Conservation (phyloP, 2,113 vertebrate genomes). For the Xenopus laevis region DNA sequence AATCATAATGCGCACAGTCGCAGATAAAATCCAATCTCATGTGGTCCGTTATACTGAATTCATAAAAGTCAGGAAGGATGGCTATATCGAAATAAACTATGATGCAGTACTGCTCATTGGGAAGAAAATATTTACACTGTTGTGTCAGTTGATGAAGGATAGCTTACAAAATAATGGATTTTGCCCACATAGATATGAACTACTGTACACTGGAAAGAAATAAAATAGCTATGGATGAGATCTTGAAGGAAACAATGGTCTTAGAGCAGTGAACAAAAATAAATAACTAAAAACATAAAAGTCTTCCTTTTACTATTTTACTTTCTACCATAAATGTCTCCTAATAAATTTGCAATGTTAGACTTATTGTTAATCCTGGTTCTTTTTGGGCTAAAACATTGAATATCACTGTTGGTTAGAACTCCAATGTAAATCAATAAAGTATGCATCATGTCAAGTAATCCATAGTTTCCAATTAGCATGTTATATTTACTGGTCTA, state of each 20-base stretch:
- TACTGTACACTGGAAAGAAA: not conserved
- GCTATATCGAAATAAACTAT: constrained; percentile 23
- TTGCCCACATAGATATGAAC: not conserved
- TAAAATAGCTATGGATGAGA: not conserved
- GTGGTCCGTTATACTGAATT: constrained; percentile 13
- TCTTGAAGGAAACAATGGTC: not conserved
- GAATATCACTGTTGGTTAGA: too few species aligned
- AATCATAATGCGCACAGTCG: constrained; percentile 44
- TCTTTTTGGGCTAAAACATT: too few species aligned
- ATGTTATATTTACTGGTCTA: too few species aligned
- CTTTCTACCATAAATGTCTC: too few species aligned
- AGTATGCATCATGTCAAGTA: too few species aligned
- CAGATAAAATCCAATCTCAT: constrained; percentile 24
- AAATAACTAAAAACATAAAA: too few species aligned
- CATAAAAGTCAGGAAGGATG: constrained; percentile 23
- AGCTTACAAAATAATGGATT: not conserved
- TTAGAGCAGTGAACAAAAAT: not conserved
- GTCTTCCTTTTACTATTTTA: too few species aligned
- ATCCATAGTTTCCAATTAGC: too few species aligned
- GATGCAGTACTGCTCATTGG: constrained; percentile 8
- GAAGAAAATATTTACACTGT: constrained; percentile 18
- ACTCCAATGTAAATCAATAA: too few species aligned
- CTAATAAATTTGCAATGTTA: too few species aligned
- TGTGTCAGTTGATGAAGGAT: constrained; percentile 17
- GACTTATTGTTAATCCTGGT: too few species aligned